Evolutionary conservation across 2,113 vertebrate genomes (phyloP).

Genomic region (Tiliqua scincoides): DNA sequence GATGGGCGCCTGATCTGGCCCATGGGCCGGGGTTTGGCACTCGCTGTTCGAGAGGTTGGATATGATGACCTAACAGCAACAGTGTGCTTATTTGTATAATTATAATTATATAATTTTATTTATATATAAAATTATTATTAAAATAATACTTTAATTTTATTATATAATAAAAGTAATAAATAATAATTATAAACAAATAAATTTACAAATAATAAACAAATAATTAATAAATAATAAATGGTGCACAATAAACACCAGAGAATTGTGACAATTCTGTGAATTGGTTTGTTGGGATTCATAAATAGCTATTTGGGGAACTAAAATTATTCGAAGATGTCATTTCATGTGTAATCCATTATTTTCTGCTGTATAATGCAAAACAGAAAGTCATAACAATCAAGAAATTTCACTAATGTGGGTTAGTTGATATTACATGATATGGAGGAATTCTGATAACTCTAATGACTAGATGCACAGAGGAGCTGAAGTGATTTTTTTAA

Average conservation of each 20-base stretch:
- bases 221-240: no score
- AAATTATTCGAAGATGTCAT: constrained; percentile 19
- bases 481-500: neutral
- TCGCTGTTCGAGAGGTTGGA: no score
- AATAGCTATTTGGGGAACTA: neutral
- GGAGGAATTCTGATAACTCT: neutral
- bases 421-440: neutral
- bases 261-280: neutral
- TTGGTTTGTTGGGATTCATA: constrained; percentile 21
- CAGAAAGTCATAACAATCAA: neutral
- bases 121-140: no score
- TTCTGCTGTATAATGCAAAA: constrained; percentile 8
- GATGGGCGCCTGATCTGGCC: no score
- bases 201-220: no score
- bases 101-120: no score
- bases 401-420: constrained; percentile 6
- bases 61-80: no score
- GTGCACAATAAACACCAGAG: no score
- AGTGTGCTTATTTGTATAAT: no score
- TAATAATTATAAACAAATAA: no score
- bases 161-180: neutral
- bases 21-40: no score
- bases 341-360: neutral
- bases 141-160: no score
- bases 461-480: neutral